phyloP scores from a whole-genome alignment of 1,140 invertebrate species.

The Limonius californicus region DNA sequence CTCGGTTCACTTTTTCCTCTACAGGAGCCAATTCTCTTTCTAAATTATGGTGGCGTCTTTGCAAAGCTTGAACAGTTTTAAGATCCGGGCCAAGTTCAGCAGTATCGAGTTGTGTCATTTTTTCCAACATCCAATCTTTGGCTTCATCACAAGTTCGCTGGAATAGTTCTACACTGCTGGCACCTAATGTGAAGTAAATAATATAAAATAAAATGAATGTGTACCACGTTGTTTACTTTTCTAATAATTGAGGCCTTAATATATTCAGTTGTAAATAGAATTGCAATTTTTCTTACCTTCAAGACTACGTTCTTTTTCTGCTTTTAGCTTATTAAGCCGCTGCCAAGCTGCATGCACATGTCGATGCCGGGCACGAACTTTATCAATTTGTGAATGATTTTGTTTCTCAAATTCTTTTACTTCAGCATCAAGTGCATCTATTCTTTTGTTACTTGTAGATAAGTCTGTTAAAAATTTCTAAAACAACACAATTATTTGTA shows the following conservation, averaged over 20 bases:
- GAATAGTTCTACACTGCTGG: slow-evolving; percentile 85
- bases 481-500: no score
- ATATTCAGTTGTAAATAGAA: no score
- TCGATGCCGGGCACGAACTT: slow-evolving; percentile 74
- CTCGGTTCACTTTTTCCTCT: slow-evolving; percentile 82
- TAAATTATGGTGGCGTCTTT: slow-evolving; percentile 83
- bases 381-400: slow-evolving; percentile 84
- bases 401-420: slow-evolving; percentile 82
- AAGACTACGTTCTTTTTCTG: slow-evolving; percentile 85
- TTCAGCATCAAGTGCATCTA: slow-evolving; percentile 84
- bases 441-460: slow-evolving; percentile 83
- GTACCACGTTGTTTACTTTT: no score
- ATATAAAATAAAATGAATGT: no score
- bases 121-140: slow-evolving; percentile 91
- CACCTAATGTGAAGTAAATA: no score
- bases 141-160: slow-evolving; percentile 90
- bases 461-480: slow-evolving; percentile 93
- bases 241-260: no score
- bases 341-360: slow-evolving; percentile 89
- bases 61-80: slow-evolving; percentile 85
- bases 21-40: slow-evolving; percentile 87
- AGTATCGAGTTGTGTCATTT: slow-evolving; percentile 79
- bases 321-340: slow-evolving; percentile 81
- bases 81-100: slow-evolving; percentile 78
- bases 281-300: slow-evolving; percentile 53